Conservation (phyloP, 2,113 vertebrate species). For the Varanus salvator region DNA sequence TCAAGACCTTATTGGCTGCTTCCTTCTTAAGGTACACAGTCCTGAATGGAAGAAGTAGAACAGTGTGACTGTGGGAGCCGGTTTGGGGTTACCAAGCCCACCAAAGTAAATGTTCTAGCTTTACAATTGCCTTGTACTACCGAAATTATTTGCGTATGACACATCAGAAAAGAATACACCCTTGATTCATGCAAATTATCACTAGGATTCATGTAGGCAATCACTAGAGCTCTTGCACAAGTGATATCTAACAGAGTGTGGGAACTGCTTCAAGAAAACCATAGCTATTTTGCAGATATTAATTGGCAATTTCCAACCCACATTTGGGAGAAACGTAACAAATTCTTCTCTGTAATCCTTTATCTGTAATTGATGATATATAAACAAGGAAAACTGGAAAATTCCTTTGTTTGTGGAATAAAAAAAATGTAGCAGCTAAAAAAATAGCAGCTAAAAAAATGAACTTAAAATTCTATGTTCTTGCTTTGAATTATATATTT, state of each 20-base stretch:
- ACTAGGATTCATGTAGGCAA: not conserved
- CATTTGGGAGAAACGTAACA: not conserved
- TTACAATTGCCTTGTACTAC: not conserved
- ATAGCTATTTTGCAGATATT: constrained; percentile 1
- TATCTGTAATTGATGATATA: not conserved
- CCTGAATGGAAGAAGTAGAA: not conserved
- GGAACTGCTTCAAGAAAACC: not conserved
- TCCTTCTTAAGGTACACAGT: not conserved
- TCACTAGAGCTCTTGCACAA: not conserved
- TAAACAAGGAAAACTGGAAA: not conserved
- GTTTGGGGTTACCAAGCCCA: not conserved
- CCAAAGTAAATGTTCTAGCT: not conserved
- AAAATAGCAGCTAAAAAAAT: not conserved
- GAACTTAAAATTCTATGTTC: not conserved
- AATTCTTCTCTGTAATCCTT: not conserved
- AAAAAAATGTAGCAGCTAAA: not conserved
- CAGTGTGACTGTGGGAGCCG: not conserved
- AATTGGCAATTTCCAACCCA: not conserved
- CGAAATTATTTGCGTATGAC: not conserved
- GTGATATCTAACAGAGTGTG: not conserved
- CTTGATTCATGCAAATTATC: not conserved
- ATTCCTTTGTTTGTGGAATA: not conserved
- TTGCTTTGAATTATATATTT: not conserved
- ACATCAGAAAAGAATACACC: not conserved
- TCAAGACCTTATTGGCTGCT: not conserved